A percentile compares a stretch with the other conserved stretches of the same genome.
Evolutionary conservation across 2,113 vertebrate genomes (phyloP).

Genomic region (Semnornis frantzii): DNA sequence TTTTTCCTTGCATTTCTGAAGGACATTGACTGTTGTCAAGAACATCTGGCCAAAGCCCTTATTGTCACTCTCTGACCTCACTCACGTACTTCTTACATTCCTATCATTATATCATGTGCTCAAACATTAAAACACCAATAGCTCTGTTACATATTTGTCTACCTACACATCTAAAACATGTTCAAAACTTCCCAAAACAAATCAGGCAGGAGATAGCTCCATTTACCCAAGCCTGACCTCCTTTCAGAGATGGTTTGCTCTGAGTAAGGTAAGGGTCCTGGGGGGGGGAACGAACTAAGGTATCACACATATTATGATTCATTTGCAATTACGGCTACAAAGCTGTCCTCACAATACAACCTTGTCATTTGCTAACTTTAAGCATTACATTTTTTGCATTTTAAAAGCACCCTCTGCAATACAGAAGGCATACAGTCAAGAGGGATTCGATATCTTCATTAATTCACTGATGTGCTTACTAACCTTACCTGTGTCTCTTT

Average conservation of each 20-base stretch:
- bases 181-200: neutral
- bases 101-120: neutral
- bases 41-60: constrained; percentile 45
- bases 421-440: neutral
- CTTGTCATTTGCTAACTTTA: neutral
- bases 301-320: neutral
- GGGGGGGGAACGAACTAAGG: neutral
- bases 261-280: neutral
- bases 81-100: neutral
- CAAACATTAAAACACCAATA: neutral
- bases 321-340: neutral
- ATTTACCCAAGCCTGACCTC: neutral
- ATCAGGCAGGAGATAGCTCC: neutral
- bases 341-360: neutral
- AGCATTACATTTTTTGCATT: neutral
- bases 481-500: neutral
- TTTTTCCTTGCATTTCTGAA: constrained; percentile 13
- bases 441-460: neutral
- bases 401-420: neutral
- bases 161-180: neutral
- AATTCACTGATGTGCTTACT: neutral
- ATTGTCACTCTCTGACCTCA: constrained; percentile 33
- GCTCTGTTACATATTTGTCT: neutral
- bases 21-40: neutral
- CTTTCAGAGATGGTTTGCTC: neutral